These are phyloP conservation scores for Ctenosaura bakeri DNA, from an alignment of 2,797 vertebrate genomes.

Conservation along the genomic window DNA sequence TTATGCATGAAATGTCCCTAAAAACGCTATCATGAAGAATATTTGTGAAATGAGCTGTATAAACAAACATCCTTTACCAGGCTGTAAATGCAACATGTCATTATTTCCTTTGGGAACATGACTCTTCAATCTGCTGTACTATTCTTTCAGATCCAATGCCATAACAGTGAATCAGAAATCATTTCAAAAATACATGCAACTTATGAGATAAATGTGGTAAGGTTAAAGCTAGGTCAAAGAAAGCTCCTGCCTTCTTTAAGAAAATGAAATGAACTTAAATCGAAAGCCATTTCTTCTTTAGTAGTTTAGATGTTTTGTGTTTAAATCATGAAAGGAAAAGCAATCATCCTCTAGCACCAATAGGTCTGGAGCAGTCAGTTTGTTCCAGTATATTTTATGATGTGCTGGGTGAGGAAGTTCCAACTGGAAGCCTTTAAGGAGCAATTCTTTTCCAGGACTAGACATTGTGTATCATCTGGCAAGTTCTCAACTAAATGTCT, in stretches of 20 bases:
- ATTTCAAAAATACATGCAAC: neutral
- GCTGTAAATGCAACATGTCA: slow-evolving; percentile 37
- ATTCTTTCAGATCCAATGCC: slow-evolving; percentile 34
- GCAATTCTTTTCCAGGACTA: slow-evolving; percentile 64
- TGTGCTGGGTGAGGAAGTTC: slow-evolving; percentile 18
- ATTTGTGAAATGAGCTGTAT: slow-evolving; percentile 49
- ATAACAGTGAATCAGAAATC: slow-evolving; percentile 34
- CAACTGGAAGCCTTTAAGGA: slow-evolving; percentile 47
- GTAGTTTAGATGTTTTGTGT: slow-evolving; percentile 5
- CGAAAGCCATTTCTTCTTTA: slow-evolving; percentile 33
- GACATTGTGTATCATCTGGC: slow-evolving; percentile 66
- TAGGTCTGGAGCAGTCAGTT: slow-evolving; percentile 13
- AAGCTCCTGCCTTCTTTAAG: slow-evolving; percentile 49
- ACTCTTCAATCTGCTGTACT: slow-evolving; percentile 47
- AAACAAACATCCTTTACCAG: slow-evolving; percentile 43
- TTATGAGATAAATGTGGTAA: neutral
- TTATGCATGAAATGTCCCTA: slow-evolving; percentile 38
- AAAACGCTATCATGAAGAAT: slow-evolving; percentile 52
- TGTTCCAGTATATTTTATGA: slow-evolving; percentile 28
- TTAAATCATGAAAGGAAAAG: slow-evolving; percentile 16
- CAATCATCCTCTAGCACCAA: slow-evolving; percentile 30
- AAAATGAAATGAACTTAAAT: slow-evolving; percentile 43
- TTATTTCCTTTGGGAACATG: neutral
- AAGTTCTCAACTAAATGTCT: slow-evolving; percentile 66
- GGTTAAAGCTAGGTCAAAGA: slow-evolving; percentile 55